phyloP scores from a whole-genome alignment of 1,140 invertebrate genomes.

The Agrypnia vestita region DNA sequence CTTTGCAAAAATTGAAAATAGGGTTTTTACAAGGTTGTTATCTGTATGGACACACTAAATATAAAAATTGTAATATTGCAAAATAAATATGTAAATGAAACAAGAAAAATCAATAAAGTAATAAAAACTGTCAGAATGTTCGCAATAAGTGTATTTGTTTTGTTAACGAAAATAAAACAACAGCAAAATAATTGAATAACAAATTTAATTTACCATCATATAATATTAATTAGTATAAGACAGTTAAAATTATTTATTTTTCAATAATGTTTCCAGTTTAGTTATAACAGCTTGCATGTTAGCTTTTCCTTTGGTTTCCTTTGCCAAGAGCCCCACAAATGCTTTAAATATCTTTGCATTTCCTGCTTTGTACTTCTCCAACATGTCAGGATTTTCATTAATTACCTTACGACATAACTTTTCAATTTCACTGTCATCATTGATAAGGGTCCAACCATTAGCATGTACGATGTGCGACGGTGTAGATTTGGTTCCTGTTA shows the following conservation, averaged over 20 bases:
- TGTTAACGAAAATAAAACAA: too few species aligned
- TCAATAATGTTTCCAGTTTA: constrained; percentile 77
- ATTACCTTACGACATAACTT: constrained; percentile 77
- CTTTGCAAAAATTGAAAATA: too few species aligned
- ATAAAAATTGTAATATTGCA: too few species aligned
- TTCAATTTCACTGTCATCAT: constrained; percentile 75
- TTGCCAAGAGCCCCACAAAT: constrained; percentile 76
- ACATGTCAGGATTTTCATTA: constrained; percentile 79
- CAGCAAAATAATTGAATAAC: too few species aligned
- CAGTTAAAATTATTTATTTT: constrained; percentile 59
- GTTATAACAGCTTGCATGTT: constrained; percentile 77
- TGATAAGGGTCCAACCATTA: constrained; percentile 78
- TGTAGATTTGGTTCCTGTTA: constrained; percentile 64
- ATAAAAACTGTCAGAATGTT: too few species aligned
- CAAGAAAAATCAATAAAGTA: too few species aligned
- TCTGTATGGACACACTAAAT: too few species aligned
- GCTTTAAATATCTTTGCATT: constrained; percentile 80
- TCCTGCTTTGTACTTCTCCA: constrained; percentile 79
- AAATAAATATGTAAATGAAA: too few species aligned
- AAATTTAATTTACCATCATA: too few species aligned
- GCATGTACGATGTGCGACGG: constrained; percentile 76
- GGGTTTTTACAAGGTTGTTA: too few species aligned
- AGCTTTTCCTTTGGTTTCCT: constrained; percentile 75
- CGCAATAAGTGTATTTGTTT: too few species aligned
- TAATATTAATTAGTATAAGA: too few species aligned